phyloP scores from a whole-genome alignment of 2,797 vertebrate species.

The Hoplostethus mediterraneus region DNA sequence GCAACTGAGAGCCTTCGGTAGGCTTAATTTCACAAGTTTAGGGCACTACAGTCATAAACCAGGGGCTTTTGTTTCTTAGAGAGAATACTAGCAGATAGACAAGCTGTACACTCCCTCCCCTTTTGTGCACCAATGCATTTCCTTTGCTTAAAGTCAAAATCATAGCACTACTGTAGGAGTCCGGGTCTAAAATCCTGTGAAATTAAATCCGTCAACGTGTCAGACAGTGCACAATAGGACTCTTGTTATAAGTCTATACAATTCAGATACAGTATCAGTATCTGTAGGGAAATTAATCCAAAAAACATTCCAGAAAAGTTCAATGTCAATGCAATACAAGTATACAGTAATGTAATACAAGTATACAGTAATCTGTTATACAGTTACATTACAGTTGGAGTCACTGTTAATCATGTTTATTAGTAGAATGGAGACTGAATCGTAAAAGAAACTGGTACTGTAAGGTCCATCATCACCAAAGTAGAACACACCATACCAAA shows the following conservation, averaged over 20 bases:
- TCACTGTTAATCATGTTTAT: slow-evolving; percentile 20
- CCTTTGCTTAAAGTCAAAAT: background rate
- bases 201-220: background rate
- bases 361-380: background rate
- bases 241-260: slow-evolving; percentile 17
- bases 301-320: background rate
- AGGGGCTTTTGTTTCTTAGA: slow-evolving; percentile 13
- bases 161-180: background rate
- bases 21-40: slow-evolving; percentile 42
- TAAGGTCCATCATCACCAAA: slow-evolving; percentile 3
- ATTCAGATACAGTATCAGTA: background rate
- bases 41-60: slow-evolving; percentile 25
- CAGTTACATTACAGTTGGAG: no score
- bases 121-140: background rate
- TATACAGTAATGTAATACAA: background rate
- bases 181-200: slow-evolving; percentile 5
- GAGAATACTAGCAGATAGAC: slow-evolving; percentile 15
- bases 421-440: background rate
- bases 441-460: slow-evolving; percentile 9
- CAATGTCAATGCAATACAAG: background rate
- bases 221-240: slow-evolving; percentile 7
- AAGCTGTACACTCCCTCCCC: background rate
- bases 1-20: slow-evolving; percentile 45
- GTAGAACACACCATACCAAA: background rate
- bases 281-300: slow-evolving; percentile 16